Conservation (phyloP, 2,888 invertebrate species). For the Drosophila kambysellisi region DNA sequence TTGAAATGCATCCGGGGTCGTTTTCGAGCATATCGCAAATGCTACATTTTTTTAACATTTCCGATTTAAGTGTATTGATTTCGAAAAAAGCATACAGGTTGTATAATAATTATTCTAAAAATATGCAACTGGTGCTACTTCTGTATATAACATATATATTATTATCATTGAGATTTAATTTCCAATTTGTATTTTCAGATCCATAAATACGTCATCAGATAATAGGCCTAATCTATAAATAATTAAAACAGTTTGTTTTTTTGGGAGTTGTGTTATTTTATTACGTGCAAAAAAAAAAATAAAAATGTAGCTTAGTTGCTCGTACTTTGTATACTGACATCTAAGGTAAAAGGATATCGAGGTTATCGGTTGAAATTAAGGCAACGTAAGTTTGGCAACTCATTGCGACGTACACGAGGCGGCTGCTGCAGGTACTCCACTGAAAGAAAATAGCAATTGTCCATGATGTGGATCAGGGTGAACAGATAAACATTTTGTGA, state of each 20-base stretch:
- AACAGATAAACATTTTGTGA: neutral
- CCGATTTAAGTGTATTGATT: neutral
- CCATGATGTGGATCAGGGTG: neutral
- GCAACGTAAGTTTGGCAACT: conserved; percentile 56
- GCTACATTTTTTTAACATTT: neutral
- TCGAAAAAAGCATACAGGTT: neutral
- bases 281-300: conserved; percentile 59
- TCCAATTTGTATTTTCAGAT: neutral
- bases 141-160: neutral
- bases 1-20: neutral
- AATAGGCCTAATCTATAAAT: neutral
- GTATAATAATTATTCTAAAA: neutral
- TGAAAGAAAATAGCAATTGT: conserved; percentile 31
- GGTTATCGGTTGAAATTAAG: conserved; percentile 26
- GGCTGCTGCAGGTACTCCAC: conserved; percentile 65
- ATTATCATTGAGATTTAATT: neutral
- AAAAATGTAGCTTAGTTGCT: conserved; percentile 14
- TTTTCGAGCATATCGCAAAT: neutral
- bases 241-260: neutral
- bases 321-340: neutral
- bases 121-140: neutral
- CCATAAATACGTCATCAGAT: neutral
- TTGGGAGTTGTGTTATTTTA: conserved; percentile 21
- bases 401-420: conserved; percentile 63
- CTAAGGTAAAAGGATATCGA: conserved; percentile 1